Evolutionary conservation across 2,797 vertebrate genomes (phyloP).

Genomic region (Mustela erminea): DNA sequence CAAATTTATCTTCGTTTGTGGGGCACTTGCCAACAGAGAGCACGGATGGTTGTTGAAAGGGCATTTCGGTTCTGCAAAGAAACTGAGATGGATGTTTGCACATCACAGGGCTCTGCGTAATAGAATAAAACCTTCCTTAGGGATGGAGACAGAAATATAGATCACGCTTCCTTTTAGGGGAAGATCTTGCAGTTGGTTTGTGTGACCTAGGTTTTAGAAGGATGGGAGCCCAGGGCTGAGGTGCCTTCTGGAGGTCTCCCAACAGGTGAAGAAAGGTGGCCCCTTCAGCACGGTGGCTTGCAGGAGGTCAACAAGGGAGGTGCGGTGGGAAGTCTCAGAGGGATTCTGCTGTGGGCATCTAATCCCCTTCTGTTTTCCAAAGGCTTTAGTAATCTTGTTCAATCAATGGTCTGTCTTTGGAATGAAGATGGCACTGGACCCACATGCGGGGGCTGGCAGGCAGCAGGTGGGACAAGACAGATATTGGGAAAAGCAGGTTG

Average conservation of each 20-base stretch:
- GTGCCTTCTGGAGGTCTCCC: neutral
- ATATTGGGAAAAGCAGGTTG: neutral
- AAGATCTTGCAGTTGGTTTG: neutral
- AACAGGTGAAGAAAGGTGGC: neutral
- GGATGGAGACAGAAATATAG: neutral
- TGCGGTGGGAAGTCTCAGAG: neutral
- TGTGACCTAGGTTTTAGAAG: neutral
- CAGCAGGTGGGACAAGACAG: neutral
- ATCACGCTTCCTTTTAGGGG: neutral
- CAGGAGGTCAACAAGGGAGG: neutral
- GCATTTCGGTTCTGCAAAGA: neutral
- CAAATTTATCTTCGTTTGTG: neutral
- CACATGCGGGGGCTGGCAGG: no score
- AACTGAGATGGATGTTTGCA: neutral
- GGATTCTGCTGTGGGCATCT: neutral
- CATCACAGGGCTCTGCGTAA: neutral
- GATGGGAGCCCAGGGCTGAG: neutral
- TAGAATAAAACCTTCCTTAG: neutral
- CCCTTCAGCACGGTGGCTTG: neutral
- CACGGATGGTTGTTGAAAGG: neutral
- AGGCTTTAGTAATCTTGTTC: neutral
- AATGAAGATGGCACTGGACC: neutral
- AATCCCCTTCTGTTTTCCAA: constrained; percentile 24
- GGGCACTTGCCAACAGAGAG: neutral
- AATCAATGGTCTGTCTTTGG: neutral